phyloP scores from a whole-genome alignment of 2,888 invertebrate species.

The Orthonevra nobilis region DNA sequence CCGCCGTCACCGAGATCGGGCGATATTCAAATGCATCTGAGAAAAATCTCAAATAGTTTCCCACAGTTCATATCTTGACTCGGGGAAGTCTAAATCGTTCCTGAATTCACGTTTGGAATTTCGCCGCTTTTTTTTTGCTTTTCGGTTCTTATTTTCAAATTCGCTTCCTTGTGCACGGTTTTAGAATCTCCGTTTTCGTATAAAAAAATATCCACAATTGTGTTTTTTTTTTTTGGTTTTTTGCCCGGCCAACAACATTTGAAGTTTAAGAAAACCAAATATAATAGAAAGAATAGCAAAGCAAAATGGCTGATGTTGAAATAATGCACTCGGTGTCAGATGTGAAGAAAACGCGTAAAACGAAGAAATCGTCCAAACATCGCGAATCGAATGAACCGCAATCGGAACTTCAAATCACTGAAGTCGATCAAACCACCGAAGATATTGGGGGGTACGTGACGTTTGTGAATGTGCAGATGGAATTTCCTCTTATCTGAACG shows the following conservation, averaged over 20 bases:
- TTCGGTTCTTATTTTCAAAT: constrained; percentile 5
- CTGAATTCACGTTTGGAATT: constrained; percentile 55
- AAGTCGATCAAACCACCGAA: constrained; percentile 86
- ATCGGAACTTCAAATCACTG: constrained; percentile 91
- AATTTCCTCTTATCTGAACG: constrained; percentile 41
- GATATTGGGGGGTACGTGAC: constrained; percentile 91
- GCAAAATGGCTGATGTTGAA: constrained; percentile 93
- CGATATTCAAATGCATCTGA: constrained; percentile 64
- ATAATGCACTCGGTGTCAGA: constrained; percentile 92
- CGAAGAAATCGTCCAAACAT: constrained; percentile 92
- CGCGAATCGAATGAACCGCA: constrained; percentile 89
- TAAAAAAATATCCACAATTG: no score
- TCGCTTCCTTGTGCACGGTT: constrained; percentile 7
- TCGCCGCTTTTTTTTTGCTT: constrained; percentile 8
- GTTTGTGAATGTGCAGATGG: constrained; percentile 77
- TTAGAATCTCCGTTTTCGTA: constrained; percentile 12
- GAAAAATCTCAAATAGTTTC: constrained; percentile 64
- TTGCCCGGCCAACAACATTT: no score
- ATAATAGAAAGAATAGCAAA: no score
- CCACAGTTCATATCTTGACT: constrained; percentile 79
- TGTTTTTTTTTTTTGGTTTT: no score
- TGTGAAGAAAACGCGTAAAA: constrained; percentile 92
- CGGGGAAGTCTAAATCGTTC: constrained; percentile 77
- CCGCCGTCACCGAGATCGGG: constrained; percentile 3
- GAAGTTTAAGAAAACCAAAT: no score